Evolutionary conservation across 1,140 invertebrate species (phyloP).

Genomic region (Drosophila carrolli): DNA sequence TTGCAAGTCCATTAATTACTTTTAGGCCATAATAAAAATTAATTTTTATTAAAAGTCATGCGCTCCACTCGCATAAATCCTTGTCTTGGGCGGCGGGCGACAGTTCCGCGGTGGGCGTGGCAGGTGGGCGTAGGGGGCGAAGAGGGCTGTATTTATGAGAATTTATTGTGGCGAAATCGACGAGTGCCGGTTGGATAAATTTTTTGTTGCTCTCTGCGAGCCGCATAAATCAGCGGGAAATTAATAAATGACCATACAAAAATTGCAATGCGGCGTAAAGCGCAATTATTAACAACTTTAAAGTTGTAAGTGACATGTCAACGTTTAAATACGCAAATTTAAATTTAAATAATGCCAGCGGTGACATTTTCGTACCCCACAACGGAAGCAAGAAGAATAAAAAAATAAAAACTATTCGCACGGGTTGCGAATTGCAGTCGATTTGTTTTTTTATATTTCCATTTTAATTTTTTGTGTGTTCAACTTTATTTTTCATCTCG

Average conservation of each 20-base stretch:
- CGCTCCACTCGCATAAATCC: conserved; percentile 69
- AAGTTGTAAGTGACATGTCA: conserved; percentile 73
- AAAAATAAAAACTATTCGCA: conserved; percentile 51
- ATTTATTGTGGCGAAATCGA: conserved; percentile 78
- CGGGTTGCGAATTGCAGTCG: conserved; percentile 50
- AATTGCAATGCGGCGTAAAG: conserved; percentile 46
- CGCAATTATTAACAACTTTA: conserved; percentile 71
- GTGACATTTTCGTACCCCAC: conserved; percentile 33
- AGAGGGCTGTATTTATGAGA: conserved; percentile 68
- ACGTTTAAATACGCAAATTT: conserved; percentile 49
- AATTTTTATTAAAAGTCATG: conserved; percentile 81
- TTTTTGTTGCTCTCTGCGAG: conserved; percentile 33
- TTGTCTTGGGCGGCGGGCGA: conserved; percentile 62
- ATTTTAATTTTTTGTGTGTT: conserved; percentile 36
- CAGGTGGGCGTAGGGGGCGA: conserved; percentile 1
- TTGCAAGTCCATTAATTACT: conserved; percentile 76
- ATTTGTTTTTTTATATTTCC: conserved; percentile 50
- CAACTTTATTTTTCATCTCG: conserved; percentile 38
- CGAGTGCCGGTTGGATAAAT: conserved; percentile 64
- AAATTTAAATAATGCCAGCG: conserved; percentile 59
- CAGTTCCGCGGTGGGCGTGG: conserved; percentile 36
- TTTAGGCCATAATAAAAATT: conserved; percentile 80
- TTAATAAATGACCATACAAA: conserved; percentile 74
- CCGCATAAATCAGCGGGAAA: conserved; percentile 73
- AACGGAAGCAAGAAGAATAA: conserved; percentile 28